Evolutionary conservation across 2,888 invertebrate species (phyloP).

Genomic region (Cryptocephalus moraei): DNA sequence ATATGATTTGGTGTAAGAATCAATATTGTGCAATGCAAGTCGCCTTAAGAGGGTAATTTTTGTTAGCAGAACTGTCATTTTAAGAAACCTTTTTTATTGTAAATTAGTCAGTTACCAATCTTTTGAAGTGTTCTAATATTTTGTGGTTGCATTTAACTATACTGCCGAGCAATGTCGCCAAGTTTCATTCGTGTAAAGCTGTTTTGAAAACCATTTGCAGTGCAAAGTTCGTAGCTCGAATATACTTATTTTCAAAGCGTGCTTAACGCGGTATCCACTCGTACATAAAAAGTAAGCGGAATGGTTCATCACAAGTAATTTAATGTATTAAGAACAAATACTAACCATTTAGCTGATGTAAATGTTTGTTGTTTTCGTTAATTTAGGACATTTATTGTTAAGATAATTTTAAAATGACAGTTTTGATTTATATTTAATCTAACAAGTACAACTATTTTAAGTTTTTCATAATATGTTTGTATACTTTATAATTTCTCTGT

Average conservation of each 20-base stretch:
- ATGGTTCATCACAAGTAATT: too few species aligned
- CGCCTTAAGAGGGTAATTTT: constrained; percentile 1
- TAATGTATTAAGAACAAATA: too few species aligned
- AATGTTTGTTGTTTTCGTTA: not conserved
- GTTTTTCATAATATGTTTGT: constrained; percentile 4
- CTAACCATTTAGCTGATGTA: not conserved
- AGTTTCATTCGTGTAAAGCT: too few species aligned
- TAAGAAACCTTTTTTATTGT: not conserved
- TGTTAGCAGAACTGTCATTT: not conserved
- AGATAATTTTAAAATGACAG: not conserved
- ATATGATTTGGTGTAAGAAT: not conserved
- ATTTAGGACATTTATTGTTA: not conserved
- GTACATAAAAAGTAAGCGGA: too few species aligned
- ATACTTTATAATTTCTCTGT: constrained; percentile 13
- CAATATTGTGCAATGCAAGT: not conserved
- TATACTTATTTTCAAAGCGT: too few species aligned
- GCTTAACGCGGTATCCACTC: too few species aligned
- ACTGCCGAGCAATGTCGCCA: too few species aligned
- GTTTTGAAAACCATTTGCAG: too few species aligned
- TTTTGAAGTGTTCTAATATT: not conserved
- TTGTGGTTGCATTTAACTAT: constrained; percentile 3
- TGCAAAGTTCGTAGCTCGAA: too few species aligned
- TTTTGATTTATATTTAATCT: not conserved
- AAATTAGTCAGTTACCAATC: too few species aligned
- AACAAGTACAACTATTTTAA: not conserved